A percentile compares a stretch with the other conserved stretches of the same genome.
Conservation (phyloP, 23 tunicate genomes). For the Trididemnum miniatum region DNA sequence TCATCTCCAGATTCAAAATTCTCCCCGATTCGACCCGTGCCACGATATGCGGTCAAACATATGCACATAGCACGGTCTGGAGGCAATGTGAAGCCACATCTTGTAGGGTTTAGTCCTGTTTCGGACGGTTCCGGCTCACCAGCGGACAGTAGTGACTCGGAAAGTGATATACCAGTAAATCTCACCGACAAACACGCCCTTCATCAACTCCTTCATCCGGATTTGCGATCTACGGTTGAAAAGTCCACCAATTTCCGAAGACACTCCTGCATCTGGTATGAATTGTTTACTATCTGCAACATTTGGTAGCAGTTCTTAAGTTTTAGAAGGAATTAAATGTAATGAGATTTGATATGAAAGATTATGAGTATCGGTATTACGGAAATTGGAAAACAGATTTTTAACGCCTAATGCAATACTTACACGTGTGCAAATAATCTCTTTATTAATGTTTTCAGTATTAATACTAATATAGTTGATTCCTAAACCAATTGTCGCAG, state of each 20-base stretch:
- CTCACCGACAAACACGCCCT: background rate
- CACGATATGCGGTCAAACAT: background rate
- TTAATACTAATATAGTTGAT: too few relatives aligned
- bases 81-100: background rate
- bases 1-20: conserved; percentile 15
- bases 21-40: background rate
- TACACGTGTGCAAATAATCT: too few relatives aligned
- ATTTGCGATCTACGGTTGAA: background rate
- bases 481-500: too few relatives aligned
- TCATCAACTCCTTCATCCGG: background rate
- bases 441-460: too few relatives aligned
- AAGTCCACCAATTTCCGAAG: conserved; percentile 3
- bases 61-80: background rate
- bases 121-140: background rate
- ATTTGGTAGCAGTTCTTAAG: too few relatives aligned
- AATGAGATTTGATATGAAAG: too few relatives aligned
- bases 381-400: too few relatives aligned
- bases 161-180: background rate
- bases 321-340: too few relatives aligned
- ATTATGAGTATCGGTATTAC: too few relatives aligned
- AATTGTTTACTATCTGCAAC: too few relatives aligned
- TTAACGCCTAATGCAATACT: too few relatives aligned
- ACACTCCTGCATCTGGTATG: conserved; percentile 31
- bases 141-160: conserved; percentile 19
- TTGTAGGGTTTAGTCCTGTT: background rate